phyloP scores from a whole-genome alignment of 2,888 invertebrate species.

The Eupithecia subumbrata region DNA sequence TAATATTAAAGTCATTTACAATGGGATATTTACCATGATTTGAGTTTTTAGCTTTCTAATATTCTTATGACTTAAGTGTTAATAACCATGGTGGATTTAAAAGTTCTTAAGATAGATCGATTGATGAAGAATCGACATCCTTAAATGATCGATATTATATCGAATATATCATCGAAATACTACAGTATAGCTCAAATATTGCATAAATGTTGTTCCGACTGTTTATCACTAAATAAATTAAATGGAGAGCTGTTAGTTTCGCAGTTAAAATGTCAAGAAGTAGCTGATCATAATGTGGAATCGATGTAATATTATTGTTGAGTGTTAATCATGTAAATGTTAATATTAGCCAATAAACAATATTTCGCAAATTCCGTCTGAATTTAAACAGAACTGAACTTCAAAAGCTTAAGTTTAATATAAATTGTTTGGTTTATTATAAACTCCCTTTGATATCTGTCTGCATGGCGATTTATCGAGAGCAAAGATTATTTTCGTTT shows the following conservation, averaged over 20 bases:
- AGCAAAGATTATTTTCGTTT: conserved; percentile 14
- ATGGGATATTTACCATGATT: too few relatives aligned
- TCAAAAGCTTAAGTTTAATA: conserved; percentile 21
- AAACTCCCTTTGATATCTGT: conserved; percentile 22
- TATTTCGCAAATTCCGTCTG: not conserved
- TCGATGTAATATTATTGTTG: not conserved
- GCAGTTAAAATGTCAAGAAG: not conserved
- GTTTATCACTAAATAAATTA: not conserved
- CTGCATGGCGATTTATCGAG: conserved; percentile 6
- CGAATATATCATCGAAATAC: too few relatives aligned
- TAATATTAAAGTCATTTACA: too few relatives aligned
- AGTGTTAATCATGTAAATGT: not conserved
- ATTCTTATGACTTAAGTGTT: too few relatives aligned
- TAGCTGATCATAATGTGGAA: not conserved
- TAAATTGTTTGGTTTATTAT: conserved; percentile 18
- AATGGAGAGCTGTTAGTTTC: not conserved
- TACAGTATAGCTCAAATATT: not conserved
- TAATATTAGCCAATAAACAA: not conserved
- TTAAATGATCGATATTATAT: too few relatives aligned
- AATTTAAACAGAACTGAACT: conserved; percentile 16
- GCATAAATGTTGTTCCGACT: not conserved
- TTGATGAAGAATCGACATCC: too few relatives aligned
- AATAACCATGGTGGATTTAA: too few relatives aligned
- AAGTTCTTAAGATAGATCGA: too few relatives aligned
- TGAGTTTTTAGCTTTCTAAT: too few relatives aligned